Percentiles rank a stretch among this genome's conserved stretches.
Evolutionary conservation across 2,113 vertebrate species (phyloP).

Genomic region (Poeciliopsis retropinna): DNA sequence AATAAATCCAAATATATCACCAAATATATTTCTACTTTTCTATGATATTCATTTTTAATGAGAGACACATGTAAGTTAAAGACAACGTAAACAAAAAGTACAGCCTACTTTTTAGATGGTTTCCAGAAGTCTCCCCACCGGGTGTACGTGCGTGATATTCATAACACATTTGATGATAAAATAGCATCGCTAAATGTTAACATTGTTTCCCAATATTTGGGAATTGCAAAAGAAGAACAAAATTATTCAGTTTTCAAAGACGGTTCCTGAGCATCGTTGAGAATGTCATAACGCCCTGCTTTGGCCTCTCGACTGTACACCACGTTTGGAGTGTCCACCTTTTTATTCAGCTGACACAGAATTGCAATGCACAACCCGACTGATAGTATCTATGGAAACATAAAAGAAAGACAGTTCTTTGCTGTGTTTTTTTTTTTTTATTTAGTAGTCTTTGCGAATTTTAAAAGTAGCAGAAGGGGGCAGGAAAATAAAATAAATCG

Average conservation of each 20-base stretch:
- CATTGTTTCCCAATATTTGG: not conserved
- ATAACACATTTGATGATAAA: too few relatives aligned
- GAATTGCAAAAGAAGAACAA: not conserved
- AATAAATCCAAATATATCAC: not conserved
- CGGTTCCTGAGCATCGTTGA: not conserved
- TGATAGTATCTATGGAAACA: slow-evolving; percentile 28
- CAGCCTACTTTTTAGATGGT: too few relatives aligned
- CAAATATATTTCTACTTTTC: too few relatives aligned
- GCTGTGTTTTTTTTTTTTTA: too few relatives aligned
- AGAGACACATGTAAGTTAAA: not conserved
- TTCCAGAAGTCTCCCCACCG: too few relatives aligned
- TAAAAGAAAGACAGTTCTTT: not conserved
- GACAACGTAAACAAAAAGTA: not conserved
- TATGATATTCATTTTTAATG: not conserved
- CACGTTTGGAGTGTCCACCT: slow-evolving; percentile 34
- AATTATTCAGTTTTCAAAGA: not conserved
- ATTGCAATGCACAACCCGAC: slow-evolving; percentile 35
- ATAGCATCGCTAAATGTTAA: too few relatives aligned
- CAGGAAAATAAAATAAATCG: not conserved
- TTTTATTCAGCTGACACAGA: slow-evolving; percentile 46
- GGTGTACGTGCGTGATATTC: too few relatives aligned
- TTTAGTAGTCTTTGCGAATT: slow-evolving; percentile 5
- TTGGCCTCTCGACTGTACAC: slow-evolving; percentile 59
- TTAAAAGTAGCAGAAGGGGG: not conserved
- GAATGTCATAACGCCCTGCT: slow-evolving; percentile 46